Base-by-base conservation (phyloP, 1,140 invertebrate species). In the Ceratoteleas bidentatus region DNA sequence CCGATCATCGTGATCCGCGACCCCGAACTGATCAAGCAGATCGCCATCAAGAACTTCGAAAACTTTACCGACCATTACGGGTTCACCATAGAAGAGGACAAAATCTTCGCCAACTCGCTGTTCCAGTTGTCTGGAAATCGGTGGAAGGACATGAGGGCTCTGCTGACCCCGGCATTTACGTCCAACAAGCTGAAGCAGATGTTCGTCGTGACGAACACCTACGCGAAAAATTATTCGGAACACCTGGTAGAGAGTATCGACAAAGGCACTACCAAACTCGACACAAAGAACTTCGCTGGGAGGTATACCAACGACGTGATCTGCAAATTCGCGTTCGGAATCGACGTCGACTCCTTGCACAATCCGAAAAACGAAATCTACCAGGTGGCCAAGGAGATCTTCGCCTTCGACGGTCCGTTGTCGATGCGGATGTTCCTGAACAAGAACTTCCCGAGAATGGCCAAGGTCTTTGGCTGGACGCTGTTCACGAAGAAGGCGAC, bases 321-420 rank as follows among this genome's bases (percentile, higher is more conserved):
- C 10, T 50, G 49, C 11, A 50, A 50, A 24, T 50, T 50, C 10
- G 1, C 49, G 2, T 50, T 50, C 10, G 49, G 49, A 2, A 50
- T 50, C 15, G 16, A 50, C 49, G 49, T 50, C 15, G 49, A 50
- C 10, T 50, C 49, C 0, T 6, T 16, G 7, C 1, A 50, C 5
- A 50, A 50, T 16, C 49, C 49, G 2, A 7, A 50, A 2, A 50
- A 50, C 15, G 15, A 50, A 15, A 50, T 50, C 16, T 50, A 50
- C 14, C 7, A 16, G 14, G 16, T 15, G 6, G 49, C 14, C 6
- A 16, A 24, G 14, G 2, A 24, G 6, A 50, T 50, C 10, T 50
- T 50, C 10, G 49, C 49, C 15, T 50, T 50, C 15, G 49, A 50
- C 10, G 49, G 49, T 16, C 49, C 49, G 6, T 15, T 50, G 49